Evolutionary conservation across 2,888 invertebrate genomes (phyloP).

Genomic region (Branchellion lobata): DNA sequence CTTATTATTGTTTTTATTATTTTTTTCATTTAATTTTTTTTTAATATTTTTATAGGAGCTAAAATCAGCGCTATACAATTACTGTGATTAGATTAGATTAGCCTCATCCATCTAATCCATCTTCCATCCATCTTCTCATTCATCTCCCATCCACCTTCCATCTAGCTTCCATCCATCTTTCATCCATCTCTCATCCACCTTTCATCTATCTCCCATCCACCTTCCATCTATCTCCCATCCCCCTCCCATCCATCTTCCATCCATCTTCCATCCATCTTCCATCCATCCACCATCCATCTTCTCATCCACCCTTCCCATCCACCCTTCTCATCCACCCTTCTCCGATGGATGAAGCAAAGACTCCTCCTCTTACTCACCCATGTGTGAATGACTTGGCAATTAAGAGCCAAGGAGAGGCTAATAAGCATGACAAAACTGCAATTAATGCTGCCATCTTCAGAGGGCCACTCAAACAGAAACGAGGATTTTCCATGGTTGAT

Average conservation of each 20-base stretch:
- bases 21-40: no score
- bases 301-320: neutral
- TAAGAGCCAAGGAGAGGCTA: neutral
- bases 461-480: neutral
- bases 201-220: neutral
- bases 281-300: no score
- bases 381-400: neutral
- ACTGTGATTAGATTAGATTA: no score
- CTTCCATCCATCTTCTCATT: no score
- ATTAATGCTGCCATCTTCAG: neutral
- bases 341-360: neutral
- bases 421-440: no score
- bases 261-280: neutral
- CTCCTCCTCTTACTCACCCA: neutral
- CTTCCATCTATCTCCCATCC: neutral
- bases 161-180: no score
- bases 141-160: no score
- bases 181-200: neutral
- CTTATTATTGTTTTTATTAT: no score
- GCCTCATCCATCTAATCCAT: no score
- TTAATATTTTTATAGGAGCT: no score
- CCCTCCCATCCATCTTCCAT: neutral
- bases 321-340: no score
- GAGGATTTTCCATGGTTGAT: slow-evolving; percentile 1
- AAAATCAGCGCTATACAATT: no score